These are phyloP conservation scores for Onychostruthus taczanowskii DNA, from an alignment of 2,113 vertebrate species.

Conservation along the genomic window DNA sequence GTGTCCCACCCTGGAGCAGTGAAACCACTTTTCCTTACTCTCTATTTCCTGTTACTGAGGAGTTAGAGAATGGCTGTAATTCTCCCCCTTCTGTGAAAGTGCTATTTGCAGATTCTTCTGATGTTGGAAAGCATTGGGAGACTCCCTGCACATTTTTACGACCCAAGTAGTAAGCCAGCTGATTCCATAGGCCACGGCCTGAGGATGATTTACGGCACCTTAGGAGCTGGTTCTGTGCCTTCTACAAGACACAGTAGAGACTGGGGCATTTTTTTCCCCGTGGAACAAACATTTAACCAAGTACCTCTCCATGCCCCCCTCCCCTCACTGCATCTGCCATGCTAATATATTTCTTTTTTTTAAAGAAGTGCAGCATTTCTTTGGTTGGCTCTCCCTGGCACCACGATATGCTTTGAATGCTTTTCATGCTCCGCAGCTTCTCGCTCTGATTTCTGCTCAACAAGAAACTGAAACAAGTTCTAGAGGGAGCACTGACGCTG, in stretches of 20 bases:
- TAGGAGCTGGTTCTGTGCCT: not conserved
- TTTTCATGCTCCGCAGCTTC: conserved; percentile 6
- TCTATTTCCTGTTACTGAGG: not conserved
- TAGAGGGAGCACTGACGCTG: conserved; percentile 36
- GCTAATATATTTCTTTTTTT: not conserved
- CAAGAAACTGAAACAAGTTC: conserved; percentile 61
- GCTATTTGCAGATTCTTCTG: not conserved
- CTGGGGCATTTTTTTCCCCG: not conserved
- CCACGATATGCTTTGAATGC: not conserved
- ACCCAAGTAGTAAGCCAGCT: not conserved
- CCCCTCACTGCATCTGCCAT: not conserved
- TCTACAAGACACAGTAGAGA: not conserved
- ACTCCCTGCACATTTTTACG: not conserved
- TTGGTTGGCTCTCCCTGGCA: not conserved
- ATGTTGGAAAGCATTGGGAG: not conserved
- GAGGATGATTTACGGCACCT: not conserved
- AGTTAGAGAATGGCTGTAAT: not conserved
- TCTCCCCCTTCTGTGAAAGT: not conserved
- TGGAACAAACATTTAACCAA: not conserved
- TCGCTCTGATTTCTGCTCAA: conserved; percentile 37
- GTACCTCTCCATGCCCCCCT: not conserved
- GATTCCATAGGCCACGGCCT: not conserved
- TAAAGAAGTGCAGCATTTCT: not conserved
- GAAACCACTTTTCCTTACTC: not conserved
- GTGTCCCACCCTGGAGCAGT: not conserved